phyloP scores from a whole-genome alignment of 2,888 invertebrate genomes.

The Ichneumon xanthorius region DNA sequence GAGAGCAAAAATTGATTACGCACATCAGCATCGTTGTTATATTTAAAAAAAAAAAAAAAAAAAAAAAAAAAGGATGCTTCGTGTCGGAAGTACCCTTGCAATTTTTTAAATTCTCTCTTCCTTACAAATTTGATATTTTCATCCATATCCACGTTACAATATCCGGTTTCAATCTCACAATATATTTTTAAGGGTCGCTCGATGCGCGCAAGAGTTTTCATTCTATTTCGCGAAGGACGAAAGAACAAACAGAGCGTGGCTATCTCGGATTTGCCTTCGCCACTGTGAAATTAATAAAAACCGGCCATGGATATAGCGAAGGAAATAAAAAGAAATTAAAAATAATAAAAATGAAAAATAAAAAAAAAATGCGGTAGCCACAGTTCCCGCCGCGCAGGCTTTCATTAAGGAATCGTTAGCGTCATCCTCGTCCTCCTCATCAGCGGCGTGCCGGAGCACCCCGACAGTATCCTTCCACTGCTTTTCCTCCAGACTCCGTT shows the following conservation, averaged over 20 bases:
- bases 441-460: conserved; percentile 71
- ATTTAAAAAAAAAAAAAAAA: background rate
- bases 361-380: conserved; percentile 70
- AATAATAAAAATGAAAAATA: conserved; percentile 53
- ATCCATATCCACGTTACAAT: background rate
- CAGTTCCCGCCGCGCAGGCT: conserved; percentile 70
- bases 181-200: background rate
- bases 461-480: conserved; percentile 38
- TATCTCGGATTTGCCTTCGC: conserved; percentile 36
- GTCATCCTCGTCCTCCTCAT: conserved; percentile 77
- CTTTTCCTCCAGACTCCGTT: conserved; percentile 13
- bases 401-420: conserved; percentile 82
- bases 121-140: background rate
- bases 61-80: background rate
- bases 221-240: background rate
- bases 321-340: conserved; percentile 31
- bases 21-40: background rate
- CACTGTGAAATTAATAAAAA: conserved; percentile 36
- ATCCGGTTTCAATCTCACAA: background rate
- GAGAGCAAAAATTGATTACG: background rate
- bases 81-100: background rate
- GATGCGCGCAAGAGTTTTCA: background rate
- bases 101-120: background rate
- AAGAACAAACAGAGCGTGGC: conserved; percentile 12
- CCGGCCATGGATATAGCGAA: no score